Conservation (phyloP, 2,888 invertebrate genomes). For the Hoplodrina ambigua region DNA sequence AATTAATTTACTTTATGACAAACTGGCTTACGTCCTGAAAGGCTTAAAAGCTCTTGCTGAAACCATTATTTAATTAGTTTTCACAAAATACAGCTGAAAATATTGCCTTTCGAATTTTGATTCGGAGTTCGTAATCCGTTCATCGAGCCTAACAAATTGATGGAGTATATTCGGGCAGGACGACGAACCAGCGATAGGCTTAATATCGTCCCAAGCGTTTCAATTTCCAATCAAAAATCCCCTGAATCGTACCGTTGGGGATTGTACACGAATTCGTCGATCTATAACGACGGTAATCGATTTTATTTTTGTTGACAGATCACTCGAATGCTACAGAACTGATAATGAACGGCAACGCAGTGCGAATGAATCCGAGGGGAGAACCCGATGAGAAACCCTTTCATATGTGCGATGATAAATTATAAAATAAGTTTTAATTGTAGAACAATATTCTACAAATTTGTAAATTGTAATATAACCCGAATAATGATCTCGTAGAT, state of each 20-base stretch:
- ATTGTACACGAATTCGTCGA: not conserved
- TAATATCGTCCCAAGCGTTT: constrained; percentile 5
- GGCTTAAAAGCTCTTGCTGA: constrained; percentile 6
- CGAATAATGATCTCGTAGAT: constrained; percentile 21
- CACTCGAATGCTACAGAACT: constrained; percentile 79
- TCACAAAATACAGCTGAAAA: constrained; percentile 9
- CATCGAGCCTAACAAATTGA: not conserved
- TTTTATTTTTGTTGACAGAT: constrained; percentile 72
- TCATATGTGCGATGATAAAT: constrained; percentile 76
- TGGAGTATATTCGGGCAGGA: constrained; percentile 8
- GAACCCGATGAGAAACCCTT: constrained; percentile 68
- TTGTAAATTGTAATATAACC: constrained; percentile 24
- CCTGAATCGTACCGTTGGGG: not conserved
- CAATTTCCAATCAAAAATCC: constrained; percentile 10
- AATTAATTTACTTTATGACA: constrained; percentile 9
- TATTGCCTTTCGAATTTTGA: constrained; percentile 2
- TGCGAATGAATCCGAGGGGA: constrained; percentile 78
- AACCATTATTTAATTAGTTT: constrained; percentile 12
- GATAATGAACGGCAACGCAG: constrained; percentile 76
- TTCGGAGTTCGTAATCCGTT: constrained; percentile 8
- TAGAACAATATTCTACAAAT: constrained; percentile 50
- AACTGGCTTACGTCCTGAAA: constrained; percentile 1
- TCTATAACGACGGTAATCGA: constrained; percentile 17
- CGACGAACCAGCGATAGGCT: not conserved
- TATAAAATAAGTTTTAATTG: constrained; percentile 66